Percentiles rank a stretch among this genome's conserved stretches.
These are phyloP conservation scores for Euura lappo DNA, from an alignment of 1,140 invertebrate genomes.

Conservation along the genomic window DNA sequence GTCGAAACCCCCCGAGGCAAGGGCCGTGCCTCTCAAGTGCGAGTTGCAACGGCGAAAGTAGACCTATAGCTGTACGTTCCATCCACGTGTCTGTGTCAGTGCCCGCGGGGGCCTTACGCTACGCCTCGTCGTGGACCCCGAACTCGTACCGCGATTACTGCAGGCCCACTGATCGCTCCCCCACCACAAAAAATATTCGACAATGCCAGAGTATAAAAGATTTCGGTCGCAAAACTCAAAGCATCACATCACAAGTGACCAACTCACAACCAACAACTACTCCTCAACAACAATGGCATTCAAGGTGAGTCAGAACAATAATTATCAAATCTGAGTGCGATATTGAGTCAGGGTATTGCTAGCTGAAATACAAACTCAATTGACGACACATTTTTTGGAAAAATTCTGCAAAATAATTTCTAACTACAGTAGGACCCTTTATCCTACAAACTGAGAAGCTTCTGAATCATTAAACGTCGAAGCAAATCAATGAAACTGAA, in stretches of 20 bases:
- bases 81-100: neutral
- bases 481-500: neutral
- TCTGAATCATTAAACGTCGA: neutral
- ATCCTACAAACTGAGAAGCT: neutral
- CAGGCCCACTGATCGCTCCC: neutral
- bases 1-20: neutral
- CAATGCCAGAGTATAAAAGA: slow-evolving; percentile 1
- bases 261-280: neutral
- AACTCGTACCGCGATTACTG: neutral
- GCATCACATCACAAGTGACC: neutral
- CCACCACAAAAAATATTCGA: neutral
- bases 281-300: slow-evolving; percentile 3
- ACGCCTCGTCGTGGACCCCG: neutral
- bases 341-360: neutral
- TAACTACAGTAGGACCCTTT: too few species aligned
- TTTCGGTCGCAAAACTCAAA: neutral
- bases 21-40: neutral
- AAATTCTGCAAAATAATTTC: neutral
- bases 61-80: neutral
- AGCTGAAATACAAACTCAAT: neutral
- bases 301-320: neutral
- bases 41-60: neutral
- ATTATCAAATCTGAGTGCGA: neutral
- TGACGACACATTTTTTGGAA: neutral
- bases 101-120: neutral